Evolutionary conservation across 2,797 vertebrate genomes (phyloP), one percentile per base, ranked within the genome.

Genomic region (Podarcis lilfordi): DNA sequence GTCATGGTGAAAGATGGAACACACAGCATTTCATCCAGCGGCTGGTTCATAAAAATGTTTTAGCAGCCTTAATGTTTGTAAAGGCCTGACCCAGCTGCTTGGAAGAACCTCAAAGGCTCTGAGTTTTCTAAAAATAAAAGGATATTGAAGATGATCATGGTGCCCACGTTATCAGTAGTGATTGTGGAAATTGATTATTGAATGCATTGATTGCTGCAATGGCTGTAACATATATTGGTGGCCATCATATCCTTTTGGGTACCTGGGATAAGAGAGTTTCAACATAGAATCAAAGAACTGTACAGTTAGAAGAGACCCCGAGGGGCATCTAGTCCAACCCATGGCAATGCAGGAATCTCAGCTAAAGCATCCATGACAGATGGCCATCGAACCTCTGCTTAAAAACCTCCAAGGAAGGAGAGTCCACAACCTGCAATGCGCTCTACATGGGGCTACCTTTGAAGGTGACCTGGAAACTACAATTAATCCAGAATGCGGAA

Each of bases 1-100:
- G 88, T 88, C 81, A 59, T 17, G 0, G 0, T 88, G 86, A 85
- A 86, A 43, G 3, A 61, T 21, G 50, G 75, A 61, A 64, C 80
- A 45, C 83, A 17, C 27, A 78, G 1, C 0, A 66, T 50, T 19
- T 8, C 50, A 50, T 23, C 55, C 29, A 40, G 29, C 0, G 0
- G 72, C 71, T 25, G 69, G 0, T 76, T 85, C 79, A 27, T 61
- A 80, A 59, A 37, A 77, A 40, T 8, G 25, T 77, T 86, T 91
- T 29, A 91, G 80, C 89, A 88, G 37, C 55, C 7, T 4, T 8
- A 0, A 1, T 8, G 5, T 64, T 90, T 68, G n/a, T 59, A 87
- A 91, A 92, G 43, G 29, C 0, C 1, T n/a, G 68, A n/a, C 82
- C 72, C 29, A 69, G 77, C 17, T 91, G 13, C 40, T 75, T 71